These are phyloP conservation scores for Penaeus vannamei DNA, from an alignment of 1,140 invertebrate genomes.

Conservation along the genomic window DNA sequence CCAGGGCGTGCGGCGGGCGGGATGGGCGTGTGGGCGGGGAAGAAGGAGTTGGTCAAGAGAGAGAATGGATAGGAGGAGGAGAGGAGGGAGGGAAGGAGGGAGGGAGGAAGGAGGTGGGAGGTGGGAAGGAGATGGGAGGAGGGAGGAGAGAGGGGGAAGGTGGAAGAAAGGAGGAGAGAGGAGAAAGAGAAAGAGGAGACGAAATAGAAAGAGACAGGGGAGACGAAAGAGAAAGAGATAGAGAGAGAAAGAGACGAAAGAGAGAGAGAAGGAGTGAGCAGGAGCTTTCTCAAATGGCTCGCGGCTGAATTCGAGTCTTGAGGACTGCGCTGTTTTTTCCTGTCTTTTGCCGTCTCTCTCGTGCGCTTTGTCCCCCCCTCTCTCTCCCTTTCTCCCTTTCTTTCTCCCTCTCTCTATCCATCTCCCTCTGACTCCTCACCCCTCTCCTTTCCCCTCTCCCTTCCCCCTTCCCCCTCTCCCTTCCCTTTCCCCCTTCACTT, in stretches of 20 bases:
- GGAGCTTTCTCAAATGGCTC: neutral
- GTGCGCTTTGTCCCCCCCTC: too few relatives aligned
- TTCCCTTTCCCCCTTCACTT: neutral
- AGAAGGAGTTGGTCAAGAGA: slow-evolving; percentile 17
- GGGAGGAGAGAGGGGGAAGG: neutral
- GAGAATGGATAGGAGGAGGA: neutral
- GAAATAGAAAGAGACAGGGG: neutral
- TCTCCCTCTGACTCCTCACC: neutral
- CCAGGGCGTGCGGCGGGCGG: neutral
- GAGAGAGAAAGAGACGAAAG: neutral
- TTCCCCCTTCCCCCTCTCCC: neutral
- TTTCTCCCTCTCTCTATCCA: neutral
- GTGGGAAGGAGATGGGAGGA: neutral
- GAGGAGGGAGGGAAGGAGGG: neutral
- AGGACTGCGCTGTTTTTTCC: neutral
- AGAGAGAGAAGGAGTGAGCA: neutral
- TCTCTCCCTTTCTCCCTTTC: too few relatives aligned
- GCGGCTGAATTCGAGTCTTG: neutral
- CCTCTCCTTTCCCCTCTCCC: neutral
- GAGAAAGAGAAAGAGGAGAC: too few relatives aligned
- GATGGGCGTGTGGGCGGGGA: neutral
- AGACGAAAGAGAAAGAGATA: neutral
- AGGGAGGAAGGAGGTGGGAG: neutral
- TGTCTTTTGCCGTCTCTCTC: neutral
- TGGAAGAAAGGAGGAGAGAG: neutral